These are phyloP conservation scores for Phasia obesa DNA, from an alignment of 2,888 invertebrate species.

Conservation along the genomic window DNA sequence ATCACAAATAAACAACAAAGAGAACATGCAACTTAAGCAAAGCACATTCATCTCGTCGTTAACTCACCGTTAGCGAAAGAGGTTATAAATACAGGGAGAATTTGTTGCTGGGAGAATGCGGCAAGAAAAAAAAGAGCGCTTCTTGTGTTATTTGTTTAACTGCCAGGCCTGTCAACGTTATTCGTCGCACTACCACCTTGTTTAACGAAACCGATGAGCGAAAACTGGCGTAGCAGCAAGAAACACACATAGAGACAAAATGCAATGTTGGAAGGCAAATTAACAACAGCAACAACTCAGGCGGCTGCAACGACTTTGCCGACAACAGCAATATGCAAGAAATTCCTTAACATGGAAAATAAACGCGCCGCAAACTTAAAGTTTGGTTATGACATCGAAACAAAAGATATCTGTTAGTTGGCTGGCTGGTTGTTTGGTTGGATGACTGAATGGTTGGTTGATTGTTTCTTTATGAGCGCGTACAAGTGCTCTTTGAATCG, in stretches of 20 bases:
- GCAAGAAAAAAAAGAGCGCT: slow-evolving; percentile 48
- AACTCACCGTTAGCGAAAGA: slow-evolving; percentile 33
- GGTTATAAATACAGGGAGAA: neutral
- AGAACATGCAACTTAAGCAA: slow-evolving; percentile 9
- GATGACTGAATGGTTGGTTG: slow-evolving; percentile 27
- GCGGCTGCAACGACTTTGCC: slow-evolving; percentile 21
- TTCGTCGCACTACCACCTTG: slow-evolving; percentile 39
- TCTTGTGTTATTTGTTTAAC: neutral
- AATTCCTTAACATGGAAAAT: slow-evolving; percentile 70
- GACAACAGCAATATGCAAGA: slow-evolving; percentile 48
- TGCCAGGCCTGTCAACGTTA: slow-evolving; percentile 22
- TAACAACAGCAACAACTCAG: neutral
- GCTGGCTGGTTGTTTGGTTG: slow-evolving; percentile 45
- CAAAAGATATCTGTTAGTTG: slow-evolving; percentile 61
- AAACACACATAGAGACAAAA: slow-evolving; percentile 14
- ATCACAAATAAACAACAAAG: neutral
- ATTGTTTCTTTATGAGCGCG: slow-evolving; percentile 56
- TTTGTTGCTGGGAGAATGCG: slow-evolving; percentile 1
- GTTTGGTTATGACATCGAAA: slow-evolving; percentile 50
- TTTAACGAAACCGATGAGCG: slow-evolving; percentile 12
- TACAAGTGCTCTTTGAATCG: slow-evolving; percentile 54
- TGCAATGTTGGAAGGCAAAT: neutral
- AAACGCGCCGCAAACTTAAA: slow-evolving; percentile 62
- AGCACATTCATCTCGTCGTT: slow-evolving; percentile 12
- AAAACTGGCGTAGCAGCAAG: neutral